Conservation (phyloP, 2,113 vertebrate genomes). For the Mellivora capensis region DNA sequence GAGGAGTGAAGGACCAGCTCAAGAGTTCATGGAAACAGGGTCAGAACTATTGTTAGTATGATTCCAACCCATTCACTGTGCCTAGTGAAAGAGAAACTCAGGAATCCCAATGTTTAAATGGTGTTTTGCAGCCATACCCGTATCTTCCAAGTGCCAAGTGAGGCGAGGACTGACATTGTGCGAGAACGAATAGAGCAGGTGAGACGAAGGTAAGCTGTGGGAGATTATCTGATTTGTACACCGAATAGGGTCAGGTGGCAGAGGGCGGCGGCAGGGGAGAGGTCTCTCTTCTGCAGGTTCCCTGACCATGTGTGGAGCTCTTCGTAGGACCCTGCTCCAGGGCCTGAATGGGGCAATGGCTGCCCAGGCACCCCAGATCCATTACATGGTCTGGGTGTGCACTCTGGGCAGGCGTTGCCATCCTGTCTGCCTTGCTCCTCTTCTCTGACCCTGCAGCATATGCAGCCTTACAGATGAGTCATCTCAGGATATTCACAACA, state of each 20-base stretch:
- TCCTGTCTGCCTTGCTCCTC: no score
- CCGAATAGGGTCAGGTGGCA: not conserved
- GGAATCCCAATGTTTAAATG: not conserved
- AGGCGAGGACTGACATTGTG: not conserved
- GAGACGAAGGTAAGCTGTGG: constrained; percentile 36
- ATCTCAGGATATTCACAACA: not conserved
- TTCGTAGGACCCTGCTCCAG: not conserved
- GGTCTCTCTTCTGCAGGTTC: not conserved
- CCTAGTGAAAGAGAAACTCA: not conserved
- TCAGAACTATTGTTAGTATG: not conserved
- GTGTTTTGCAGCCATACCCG: constrained; percentile 70
- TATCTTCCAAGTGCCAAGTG: constrained; percentile 48
- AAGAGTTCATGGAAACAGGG: not conserved
- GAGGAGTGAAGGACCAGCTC: not conserved
- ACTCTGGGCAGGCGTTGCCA: not conserved
- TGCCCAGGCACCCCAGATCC: accelerated
- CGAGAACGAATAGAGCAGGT: constrained; percentile 65
- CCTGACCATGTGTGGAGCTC: not conserved
- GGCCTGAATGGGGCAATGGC: not conserved
- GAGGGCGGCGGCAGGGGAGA: no score
- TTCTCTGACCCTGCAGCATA: constrained; percentile 26
- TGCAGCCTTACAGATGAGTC: constrained; percentile 32
- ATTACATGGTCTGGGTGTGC: not conserved
- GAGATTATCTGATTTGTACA: accelerated
- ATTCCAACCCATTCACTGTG: not conserved